Evolutionary conservation across 2,797 vertebrate species (phyloP).

Genomic region (Lagodon rhomboides): DNA sequence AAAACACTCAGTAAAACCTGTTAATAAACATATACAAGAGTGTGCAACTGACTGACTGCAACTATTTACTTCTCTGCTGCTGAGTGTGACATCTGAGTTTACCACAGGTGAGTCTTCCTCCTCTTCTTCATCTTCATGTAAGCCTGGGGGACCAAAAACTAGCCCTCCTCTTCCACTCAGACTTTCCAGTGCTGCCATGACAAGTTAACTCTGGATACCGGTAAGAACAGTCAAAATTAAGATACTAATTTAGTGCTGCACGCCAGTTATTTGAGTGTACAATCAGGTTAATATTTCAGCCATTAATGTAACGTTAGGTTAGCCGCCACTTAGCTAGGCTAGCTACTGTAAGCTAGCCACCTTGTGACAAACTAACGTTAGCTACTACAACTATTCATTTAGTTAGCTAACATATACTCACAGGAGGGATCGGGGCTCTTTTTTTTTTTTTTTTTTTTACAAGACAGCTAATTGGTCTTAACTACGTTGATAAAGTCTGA

Average conservation of each 20-base stretch:
- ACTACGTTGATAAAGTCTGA: neutral
- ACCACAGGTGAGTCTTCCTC: conserved; percentile 77
- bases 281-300: neutral
- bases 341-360: neutral
- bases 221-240: neutral
- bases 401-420: conserved; percentile 3
- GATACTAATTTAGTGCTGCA: neutral
- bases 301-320: neutral
- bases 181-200: conserved; percentile 57
- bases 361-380: neutral
- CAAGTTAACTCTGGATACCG: neutral
- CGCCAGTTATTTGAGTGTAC: neutral
- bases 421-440: no score
- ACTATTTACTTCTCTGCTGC: neutral
- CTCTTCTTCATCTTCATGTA: conserved; percentile 72
- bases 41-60: neutral
- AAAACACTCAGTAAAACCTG: conserved; percentile 91
- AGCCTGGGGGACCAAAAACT: conserved; percentile 9
- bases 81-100: neutral
- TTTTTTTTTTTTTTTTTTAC: no score
- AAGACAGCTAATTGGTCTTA: rapidly evolving
- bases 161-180: conserved; percentile 9
- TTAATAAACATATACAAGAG: neutral
- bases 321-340: neutral
- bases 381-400: neutral